Base-by-base conservation (phyloP, 2,113 vertebrate genomes). In the Clarias magur region DNA sequence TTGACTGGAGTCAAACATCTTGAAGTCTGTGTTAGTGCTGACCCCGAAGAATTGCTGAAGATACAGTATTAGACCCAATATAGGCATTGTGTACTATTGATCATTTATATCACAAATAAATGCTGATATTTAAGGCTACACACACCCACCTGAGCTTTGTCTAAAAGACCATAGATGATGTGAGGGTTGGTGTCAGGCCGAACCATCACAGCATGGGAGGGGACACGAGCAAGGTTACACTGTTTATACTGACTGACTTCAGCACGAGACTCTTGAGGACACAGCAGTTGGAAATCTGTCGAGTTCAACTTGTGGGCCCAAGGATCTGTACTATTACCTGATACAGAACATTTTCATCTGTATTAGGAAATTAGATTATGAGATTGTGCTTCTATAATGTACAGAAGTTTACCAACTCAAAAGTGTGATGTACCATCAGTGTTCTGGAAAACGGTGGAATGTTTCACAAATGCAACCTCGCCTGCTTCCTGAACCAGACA, bases 391-490 rank as follows among this genome's bases (percentile, higher is more conserved):
- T 81, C 19, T 62, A 15, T 62, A 15, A 62, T 62, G 4, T 62
- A 17, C 38, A 59, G 78, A n/a, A 80, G 34, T 80, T 59, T 80
- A 13, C 12, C 59, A 48, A 34, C 56, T 42, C 21, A 13, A 42
- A 42, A 83, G 42, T 73, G 42, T 15, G 12, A 85, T 25, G 86
- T 93, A 99, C 98, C 97, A 17, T 98, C 93, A 0, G 97, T 97
- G 92, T 98, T 97, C 88, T 97, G 95, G 83, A 97, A 96, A 83
- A 99, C 95, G 0, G 98, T 98, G 0, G 96, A 94, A 89, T 99
- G 97, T 87, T 97, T 99, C 87, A 99, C 88, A 25, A 99, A 99
- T 84, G 98, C 98, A 27, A 99, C 97, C 0, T 99, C 97, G 30
- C 98, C 98, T 0, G 87, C 82, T 27, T 90, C 92, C 65, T 94